Conservation (phyloP, 2,113 vertebrate genomes). For the Accipiter cooperii region DNA sequence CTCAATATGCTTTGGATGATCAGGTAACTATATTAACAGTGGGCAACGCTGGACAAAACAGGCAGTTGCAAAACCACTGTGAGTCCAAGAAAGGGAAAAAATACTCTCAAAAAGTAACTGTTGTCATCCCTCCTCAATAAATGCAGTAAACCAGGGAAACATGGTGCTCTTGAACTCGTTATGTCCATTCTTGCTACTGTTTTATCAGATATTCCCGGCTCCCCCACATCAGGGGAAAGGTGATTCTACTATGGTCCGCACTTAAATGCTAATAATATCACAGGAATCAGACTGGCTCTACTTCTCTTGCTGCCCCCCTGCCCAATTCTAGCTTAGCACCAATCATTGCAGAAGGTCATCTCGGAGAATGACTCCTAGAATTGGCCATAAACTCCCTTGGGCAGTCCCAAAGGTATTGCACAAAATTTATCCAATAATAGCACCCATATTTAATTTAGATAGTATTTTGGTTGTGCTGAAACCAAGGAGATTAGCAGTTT, state of each 20-base stretch:
- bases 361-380: not conserved
- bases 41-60: not conserved
- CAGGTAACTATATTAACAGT: not conserved
- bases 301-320: not conserved
- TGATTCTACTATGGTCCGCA: not conserved
- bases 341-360: not conserved
- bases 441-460: not conserved
- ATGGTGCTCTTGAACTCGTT: not conserved
- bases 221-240: not conserved
- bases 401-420: not conserved
- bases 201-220: not conserved
- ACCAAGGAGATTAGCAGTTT: not conserved
- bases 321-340: not conserved
- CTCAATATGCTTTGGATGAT: not conserved
- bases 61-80: not conserved
- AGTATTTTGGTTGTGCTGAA: conserved; percentile 1
- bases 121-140: not conserved
- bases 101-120: not conserved
- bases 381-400: not conserved
- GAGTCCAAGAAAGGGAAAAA: not conserved
- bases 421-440: not conserved
- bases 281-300: not conserved
- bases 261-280: not conserved
- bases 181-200: not conserved
- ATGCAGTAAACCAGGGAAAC: not conserved